Evolutionary conservation across 2,888 invertebrate genomes (phyloP).

Genomic region (Lingula anatina): DNA sequence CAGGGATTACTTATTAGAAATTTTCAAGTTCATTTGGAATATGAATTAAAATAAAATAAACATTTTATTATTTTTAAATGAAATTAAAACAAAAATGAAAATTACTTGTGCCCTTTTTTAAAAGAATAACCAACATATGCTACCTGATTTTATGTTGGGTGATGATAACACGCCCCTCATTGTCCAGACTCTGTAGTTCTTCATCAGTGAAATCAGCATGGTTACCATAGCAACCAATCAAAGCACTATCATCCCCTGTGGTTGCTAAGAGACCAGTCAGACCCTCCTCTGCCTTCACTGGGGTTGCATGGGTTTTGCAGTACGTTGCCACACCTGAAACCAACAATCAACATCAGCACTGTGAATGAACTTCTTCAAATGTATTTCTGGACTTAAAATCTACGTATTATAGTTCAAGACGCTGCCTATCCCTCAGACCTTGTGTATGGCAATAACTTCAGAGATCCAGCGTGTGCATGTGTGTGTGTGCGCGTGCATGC

Average conservation of each 20-base stretch:
- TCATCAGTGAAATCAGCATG: slow-evolving; percentile 39
- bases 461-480: no score
- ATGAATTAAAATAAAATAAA: neutral
- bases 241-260: slow-evolving; percentile 8
- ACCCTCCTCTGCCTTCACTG: slow-evolving; percentile 54
- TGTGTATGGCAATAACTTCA: no score
- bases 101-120: neutral
- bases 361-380: no score
- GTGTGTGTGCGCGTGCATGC: no score
- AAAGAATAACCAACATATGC: neutral
- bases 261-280: slow-evolving; percentile 35
- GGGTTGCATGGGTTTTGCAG: slow-evolving; percentile 46
- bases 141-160: slow-evolving; percentile 53
- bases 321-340: slow-evolving; percentile 54
- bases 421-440: no score
- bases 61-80: neutral
- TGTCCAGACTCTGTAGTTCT: slow-evolving; percentile 51
- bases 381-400: no score
- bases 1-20: neutral
- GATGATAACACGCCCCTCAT: slow-evolving; percentile 55
- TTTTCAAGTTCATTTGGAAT: neutral
- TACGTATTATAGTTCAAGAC: no score
- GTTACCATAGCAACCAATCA: slow-evolving; percentile 45
- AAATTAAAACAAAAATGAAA: neutral
- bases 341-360: neutral